phyloP scores from a whole-genome alignment of 2,797 vertebrate species.

The Leptodactylus fallax region DNA sequence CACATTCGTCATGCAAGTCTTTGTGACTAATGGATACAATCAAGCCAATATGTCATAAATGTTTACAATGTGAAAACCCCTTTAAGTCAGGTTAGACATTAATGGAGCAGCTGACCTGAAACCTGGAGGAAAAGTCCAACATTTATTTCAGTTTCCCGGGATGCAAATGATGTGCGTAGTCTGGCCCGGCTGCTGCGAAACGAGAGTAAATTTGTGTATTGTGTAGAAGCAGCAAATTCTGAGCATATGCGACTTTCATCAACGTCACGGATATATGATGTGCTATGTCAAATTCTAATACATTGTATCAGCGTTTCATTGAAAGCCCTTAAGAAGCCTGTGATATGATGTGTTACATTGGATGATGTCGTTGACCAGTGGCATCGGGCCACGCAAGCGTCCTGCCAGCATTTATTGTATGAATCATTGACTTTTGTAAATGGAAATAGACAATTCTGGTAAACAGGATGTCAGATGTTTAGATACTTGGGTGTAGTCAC shows the following conservation, averaged over 20 bases:
- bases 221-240: too few relatives aligned
- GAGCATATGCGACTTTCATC: slow-evolving; percentile 36
- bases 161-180: too few relatives aligned
- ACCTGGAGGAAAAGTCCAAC: too few relatives aligned
- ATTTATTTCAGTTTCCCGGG: too few relatives aligned
- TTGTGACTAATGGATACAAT: too few relatives aligned
- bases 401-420: slow-evolving; percentile 22
- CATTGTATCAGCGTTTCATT: slow-evolving; percentile 22
- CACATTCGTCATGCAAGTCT: too few relatives aligned
- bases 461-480: background rate
- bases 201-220: too few relatives aligned
- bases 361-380: slow-evolving; percentile 9
- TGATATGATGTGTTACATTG: slow-evolving; percentile 15
- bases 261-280: slow-evolving; percentile 34
- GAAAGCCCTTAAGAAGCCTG: background rate
- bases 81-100: too few relatives aligned
- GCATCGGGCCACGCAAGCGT: background rate
- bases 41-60: too few relatives aligned
- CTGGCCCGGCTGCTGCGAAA: too few relatives aligned
- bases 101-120: too few relatives aligned
- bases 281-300: slow-evolving; percentile 40
- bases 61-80: too few relatives aligned
- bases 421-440: slow-evolving; percentile 29
- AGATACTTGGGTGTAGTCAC: background rate
- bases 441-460: slow-evolving; percentile 11